Percentiles rank a stretch among this genome's conserved stretches.
phyloP scores from a whole-genome alignment of 1,140 invertebrate genomes.

The Antheraea pernyi region DNA sequence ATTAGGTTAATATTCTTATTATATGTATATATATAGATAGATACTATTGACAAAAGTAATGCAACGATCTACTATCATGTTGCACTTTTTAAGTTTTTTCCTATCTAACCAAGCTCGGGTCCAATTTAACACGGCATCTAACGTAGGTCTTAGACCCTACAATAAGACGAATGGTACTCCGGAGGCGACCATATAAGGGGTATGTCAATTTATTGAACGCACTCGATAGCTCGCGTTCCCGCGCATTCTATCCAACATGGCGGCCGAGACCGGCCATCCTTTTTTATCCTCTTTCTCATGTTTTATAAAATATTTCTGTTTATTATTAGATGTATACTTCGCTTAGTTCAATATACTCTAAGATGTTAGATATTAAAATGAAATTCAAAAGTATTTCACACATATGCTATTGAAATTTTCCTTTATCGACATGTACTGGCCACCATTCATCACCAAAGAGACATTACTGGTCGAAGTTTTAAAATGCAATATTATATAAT shows the following conservation, averaged over 20 bases:
- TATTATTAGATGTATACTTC: conserved; percentile 20
- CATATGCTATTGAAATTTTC: too few species aligned
- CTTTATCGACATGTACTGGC: too few species aligned
- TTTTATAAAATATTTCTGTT: conserved; percentile 37
- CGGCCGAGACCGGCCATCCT: conserved; percentile 33
- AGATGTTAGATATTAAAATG: background rate
- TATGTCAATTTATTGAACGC: conserved; percentile 66
- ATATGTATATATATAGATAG: too few species aligned
- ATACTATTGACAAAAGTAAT: too few species aligned
- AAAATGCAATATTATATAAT: too few species aligned
- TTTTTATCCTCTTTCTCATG: conserved; percentile 39
- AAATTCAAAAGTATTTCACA: background rate
- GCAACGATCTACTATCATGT: too few species aligned
- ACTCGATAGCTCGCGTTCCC: conserved; percentile 48
- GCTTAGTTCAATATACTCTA: background rate
- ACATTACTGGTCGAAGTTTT: too few species aligned
- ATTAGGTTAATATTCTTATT: too few species aligned
- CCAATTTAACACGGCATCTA: conserved; percentile 45
- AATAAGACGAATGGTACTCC: conserved; percentile 44
- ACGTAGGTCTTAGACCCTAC: conserved; percentile 35
- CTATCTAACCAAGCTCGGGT: conserved; percentile 21
- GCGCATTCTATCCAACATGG: conserved; percentile 52
- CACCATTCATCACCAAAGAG: too few species aligned
- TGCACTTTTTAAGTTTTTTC: conserved; percentile 8
- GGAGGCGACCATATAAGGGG: conserved; percentile 48